phyloP scores from a whole-genome alignment of 2,797 vertebrate genomes.

The Sardinella longiceps region DNA sequence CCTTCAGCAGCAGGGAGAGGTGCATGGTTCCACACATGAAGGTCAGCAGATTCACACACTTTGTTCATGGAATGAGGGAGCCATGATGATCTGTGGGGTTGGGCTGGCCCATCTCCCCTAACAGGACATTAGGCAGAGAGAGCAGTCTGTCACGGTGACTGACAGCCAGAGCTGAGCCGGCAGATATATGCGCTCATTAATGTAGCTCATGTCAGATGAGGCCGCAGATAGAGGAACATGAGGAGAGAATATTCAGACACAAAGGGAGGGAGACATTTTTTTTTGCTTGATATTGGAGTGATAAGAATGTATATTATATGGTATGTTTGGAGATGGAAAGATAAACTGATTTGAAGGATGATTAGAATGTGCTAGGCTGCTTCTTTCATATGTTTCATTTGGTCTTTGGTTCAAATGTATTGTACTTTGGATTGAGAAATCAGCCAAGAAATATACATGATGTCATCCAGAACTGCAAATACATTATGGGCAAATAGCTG shows the following conservation, averaged over 20 bases:
- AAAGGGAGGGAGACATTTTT: not conserved
- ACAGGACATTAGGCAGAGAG: not conserved
- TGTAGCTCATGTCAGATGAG: not conserved
- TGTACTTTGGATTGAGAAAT: no score
- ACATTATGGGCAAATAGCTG: no score
- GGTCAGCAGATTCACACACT: slow-evolving; percentile 20
- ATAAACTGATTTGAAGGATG: no score
- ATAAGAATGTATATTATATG: no score
- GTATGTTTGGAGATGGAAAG: no score
- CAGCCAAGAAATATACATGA: no score
- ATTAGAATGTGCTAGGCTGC: no score
- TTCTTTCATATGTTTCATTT: no score
- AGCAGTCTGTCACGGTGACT: not conserved
- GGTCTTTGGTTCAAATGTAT: no score
- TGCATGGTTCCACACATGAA: not conserved
- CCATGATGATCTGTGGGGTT: not conserved
- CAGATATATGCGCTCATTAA: not conserved
- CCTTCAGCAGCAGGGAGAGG: not conserved
- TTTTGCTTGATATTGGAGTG: no score
- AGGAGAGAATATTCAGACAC: not conserved
- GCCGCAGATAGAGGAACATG: not conserved
- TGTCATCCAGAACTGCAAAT: no score
- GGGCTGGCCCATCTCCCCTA: not conserved
- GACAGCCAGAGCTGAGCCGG: not conserved
- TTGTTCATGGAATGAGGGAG: not conserved